These are phyloP conservation scores for Xiphophorus birchmanni DNA, from an alignment of 2,797 vertebrate genomes.

Conservation along the genomic window DNA sequence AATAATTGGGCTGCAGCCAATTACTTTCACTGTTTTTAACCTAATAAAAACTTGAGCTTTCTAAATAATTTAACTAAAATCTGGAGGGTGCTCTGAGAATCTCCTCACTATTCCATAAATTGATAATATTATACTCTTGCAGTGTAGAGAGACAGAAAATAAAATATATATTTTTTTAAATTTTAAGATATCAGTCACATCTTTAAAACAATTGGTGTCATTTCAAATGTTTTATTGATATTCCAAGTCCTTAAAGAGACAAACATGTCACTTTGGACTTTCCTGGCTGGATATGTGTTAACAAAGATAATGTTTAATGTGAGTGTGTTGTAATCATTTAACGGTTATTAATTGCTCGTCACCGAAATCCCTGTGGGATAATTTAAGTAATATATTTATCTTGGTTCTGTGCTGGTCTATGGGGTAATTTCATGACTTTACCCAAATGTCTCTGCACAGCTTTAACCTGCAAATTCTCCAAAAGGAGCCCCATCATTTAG, in stretches of 20 bases:
- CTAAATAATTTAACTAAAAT: not conserved
- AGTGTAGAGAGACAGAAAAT: not conserved
- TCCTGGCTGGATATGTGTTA: not conserved
- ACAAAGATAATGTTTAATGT: not conserved
- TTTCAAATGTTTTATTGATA: not conserved
- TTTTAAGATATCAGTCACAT: not conserved
- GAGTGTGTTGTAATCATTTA: not conserved
- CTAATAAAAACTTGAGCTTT: not conserved
- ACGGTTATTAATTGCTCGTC: not conserved
- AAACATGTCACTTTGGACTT: not conserved
- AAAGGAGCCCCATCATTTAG: not conserved
- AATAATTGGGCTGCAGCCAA: not conserved
- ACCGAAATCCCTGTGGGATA: too few relatives aligned
- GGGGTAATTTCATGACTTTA: not conserved
- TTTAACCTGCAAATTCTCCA: not conserved
- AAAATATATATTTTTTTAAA: not conserved
- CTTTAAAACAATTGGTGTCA: not conserved
- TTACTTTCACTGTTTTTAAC: not conserved
- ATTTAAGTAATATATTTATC: not conserved
- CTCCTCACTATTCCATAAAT: not conserved
- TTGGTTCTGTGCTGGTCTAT: not conserved
- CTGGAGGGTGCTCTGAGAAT: not conserved
- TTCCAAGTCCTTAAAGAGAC: not conserved
- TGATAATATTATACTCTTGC: not conserved
- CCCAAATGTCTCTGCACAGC: not conserved